Conservation (phyloP, 2,888 invertebrate species). For the Amiota mariae region DNA sequence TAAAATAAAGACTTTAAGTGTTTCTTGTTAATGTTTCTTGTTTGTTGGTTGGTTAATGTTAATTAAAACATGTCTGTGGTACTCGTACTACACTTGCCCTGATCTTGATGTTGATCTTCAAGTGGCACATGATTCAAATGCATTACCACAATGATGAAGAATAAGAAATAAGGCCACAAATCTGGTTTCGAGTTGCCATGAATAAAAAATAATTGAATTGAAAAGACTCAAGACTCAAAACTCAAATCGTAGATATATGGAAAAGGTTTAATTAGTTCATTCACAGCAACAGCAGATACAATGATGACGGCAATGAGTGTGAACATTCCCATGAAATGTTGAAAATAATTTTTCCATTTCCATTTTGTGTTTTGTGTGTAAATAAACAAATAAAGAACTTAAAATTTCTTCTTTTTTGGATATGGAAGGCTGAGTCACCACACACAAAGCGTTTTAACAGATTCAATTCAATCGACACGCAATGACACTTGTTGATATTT, state of each 20-base stretch:
- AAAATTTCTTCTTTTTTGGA: background rate
- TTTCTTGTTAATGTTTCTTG: background rate
- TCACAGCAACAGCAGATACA: background rate
- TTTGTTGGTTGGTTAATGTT: background rate
- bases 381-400: background rate
- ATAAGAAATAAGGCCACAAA: background rate
- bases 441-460: background rate
- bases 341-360: constrained; percentile 31
- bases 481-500: constrained; percentile 40
- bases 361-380: background rate
- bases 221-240: constrained; percentile 27
- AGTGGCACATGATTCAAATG: constrained; percentile 7
- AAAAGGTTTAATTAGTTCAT: constrained; percentile 51
- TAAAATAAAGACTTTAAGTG: constrained; percentile 24
- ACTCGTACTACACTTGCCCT: background rate
- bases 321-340: constrained; percentile 42
- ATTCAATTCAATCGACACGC: constrained; percentile 28
- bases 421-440: no score
- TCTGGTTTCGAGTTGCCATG: background rate
- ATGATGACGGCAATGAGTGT: constrained; percentile 21
- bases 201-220: constrained; percentile 46
- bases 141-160: background rate
- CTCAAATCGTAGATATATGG: no score
- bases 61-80: constrained; percentile 1
- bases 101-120: background rate